Base-by-base conservation (phyloP, 2,797 vertebrate genomes). In the Danio albolineatus region DNA sequence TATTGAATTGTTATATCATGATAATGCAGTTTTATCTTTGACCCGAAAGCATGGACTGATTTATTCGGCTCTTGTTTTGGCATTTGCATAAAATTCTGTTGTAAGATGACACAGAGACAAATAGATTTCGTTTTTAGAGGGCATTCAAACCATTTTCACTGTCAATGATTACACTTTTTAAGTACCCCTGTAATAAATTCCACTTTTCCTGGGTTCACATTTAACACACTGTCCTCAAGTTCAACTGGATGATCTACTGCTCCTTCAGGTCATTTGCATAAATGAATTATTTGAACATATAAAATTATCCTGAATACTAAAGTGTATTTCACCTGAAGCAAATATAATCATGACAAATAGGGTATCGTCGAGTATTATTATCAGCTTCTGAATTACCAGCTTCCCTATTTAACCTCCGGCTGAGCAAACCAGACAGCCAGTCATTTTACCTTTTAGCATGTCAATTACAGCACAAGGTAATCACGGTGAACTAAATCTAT, bases 91-190 rank as follows among this genome's bases (percentile, higher is more conserved):
- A 48, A 0, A 28, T 70, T 60, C 38, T 51, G 4, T 13, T 39
- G n/a, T 41, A n/a, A n/a, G 13, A 60, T 38, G 28, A 49, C 57
- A 79, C 8, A 7, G 8, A 59, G n/a, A 73, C 28, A 41, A 59
- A 28, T 65, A 48, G 1, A 39, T 28, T 49, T 64, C 0, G 28
- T 41, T 64, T 82, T 71, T 82, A 38, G 88, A 85, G 86, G 87
- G 83, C 84, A 82, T 87, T 87, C 88, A 91, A 90, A 88, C 12
- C 41, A n/a, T 78, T 74, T 76, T 36, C 49, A 74, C 16, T 44
- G 48, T 21, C 64, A 70, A 36, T 74, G 21, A 67, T 71, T 28
- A 41, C 51, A 62, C 48, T 53, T 43, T 71, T 49, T 49, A 71
- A 36, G 39, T 38, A 28, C 2, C n/a, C 16, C 46, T 17, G 21